phyloP scores from a whole-genome alignment of 2,888 invertebrate species.

The Monopis laevigella region DNA sequence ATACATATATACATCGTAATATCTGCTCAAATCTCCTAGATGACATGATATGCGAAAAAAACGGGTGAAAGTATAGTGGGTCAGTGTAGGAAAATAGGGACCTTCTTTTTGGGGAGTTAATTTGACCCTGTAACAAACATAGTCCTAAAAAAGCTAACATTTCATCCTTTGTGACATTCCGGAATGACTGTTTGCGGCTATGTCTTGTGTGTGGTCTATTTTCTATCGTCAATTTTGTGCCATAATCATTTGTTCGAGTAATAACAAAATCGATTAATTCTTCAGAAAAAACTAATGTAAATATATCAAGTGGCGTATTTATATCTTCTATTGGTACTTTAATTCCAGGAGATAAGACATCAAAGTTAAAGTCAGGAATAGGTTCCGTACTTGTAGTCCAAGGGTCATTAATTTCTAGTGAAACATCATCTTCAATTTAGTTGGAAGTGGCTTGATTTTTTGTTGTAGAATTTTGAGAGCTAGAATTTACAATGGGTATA shows the following conservation, averaged over 20 bases:
- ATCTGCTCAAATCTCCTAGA: slow-evolving; percentile 16
- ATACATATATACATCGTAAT: slow-evolving; percentile 15
- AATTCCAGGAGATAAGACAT: slow-evolving; percentile 14
- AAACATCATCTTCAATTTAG: not conserved
- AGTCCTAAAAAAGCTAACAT: slow-evolving; percentile 16
- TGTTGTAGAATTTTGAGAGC: slow-evolving; percentile 12
- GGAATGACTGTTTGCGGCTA: slow-evolving; percentile 16
- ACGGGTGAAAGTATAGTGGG: slow-evolving; percentile 14
- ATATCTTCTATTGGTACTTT: slow-evolving; percentile 6
- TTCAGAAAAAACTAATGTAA: slow-evolving; percentile 14
- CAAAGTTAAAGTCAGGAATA: slow-evolving; percentile 15
- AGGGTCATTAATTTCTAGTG: slow-evolving; percentile 13
- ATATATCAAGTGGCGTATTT: slow-evolving; percentile 15
- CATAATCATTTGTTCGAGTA: slow-evolving; percentile 18
- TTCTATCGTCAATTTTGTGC: slow-evolving; percentile 13
- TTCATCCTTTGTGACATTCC: slow-evolving; percentile 13
- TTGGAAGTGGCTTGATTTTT: not conserved
- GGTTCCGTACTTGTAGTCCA: slow-evolving; percentile 13
- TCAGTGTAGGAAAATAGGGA: slow-evolving; percentile 15
- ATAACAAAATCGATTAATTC: slow-evolving; percentile 17
- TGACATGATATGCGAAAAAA: slow-evolving; percentile 15
- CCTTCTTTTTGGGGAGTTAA: slow-evolving; percentile 13
- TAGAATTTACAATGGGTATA: too few relatives aligned
- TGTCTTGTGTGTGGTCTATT: slow-evolving; percentile 19
- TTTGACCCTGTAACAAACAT: slow-evolving; percentile 17